Conservation (phyloP, 2,797 vertebrate species). For the Nannoperca australis region DNA sequence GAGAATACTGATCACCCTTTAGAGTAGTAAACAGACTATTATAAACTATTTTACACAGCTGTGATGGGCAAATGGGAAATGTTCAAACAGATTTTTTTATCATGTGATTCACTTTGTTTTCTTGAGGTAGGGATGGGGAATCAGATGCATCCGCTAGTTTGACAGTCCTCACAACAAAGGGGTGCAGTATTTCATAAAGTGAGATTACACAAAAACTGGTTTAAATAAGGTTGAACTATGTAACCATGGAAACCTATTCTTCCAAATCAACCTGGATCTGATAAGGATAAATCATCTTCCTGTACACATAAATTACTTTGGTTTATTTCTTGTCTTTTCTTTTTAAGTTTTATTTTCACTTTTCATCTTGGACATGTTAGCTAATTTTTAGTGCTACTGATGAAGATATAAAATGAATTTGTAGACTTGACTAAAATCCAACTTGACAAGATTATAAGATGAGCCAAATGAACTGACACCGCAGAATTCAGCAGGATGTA, state of each 20-base stretch:
- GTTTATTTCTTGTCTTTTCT: background rate
- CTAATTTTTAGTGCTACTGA: background rate
- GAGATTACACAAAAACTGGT: constrained; percentile 20
- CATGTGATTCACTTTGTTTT: constrained; percentile 39
- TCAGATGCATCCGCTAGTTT: constrained; percentile 23
- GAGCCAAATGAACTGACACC: constrained; percentile 1
- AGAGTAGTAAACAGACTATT: background rate
- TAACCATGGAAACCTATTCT: background rate
- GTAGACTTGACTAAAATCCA: background rate
- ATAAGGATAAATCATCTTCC: background rate
- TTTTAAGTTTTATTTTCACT: background rate
- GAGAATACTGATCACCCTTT: constrained; percentile 5
- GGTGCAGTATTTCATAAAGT: constrained; percentile 7
- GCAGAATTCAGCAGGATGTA: constrained; percentile 12
- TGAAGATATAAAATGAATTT: background rate
- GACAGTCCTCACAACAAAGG: constrained; percentile 5
- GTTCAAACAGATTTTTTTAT: constrained; percentile 21
- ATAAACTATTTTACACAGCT: background rate
- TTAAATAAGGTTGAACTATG: background rate
- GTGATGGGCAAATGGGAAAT: constrained; percentile 17
- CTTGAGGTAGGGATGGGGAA: background rate
- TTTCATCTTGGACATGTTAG: background rate
- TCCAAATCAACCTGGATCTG: background rate
- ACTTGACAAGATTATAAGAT: background rate
- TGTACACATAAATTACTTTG: background rate